Base-by-base conservation (phyloP, 2,888 invertebrate species). In the Pammene fasciana region DNA sequence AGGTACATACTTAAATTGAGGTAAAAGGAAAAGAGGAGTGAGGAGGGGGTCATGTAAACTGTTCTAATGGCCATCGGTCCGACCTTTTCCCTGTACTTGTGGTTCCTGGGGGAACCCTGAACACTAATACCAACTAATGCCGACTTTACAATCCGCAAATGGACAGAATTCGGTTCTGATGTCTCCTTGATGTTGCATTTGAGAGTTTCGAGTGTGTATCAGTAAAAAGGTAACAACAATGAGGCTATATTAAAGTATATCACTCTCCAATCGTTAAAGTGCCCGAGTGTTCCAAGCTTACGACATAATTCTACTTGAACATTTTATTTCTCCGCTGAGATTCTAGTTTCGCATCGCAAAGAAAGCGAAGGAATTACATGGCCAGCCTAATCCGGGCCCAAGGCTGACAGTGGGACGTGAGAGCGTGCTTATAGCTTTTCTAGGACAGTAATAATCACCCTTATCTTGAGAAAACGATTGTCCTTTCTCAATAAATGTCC, bases 381-480 rank as follows among this genome's bases (percentile, higher is more conserved):
- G 59, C 50, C 11, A 18, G 34, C 55, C 46, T 65, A 48, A 65
- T 65, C 36, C 48, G 16, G 34, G 45, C 16, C 14, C 45, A 55
- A 55, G 54, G 43, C 16, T 56, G 18, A 26, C n/a, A 18, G 16
- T 65, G 9, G 46, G 36, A 36, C 60, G 60, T 54, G 60, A 59
- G 52, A 67, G 54, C 60, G 43, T 18, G 45, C 59, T 26, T 43
- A 34, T 45, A 67, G 38, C 46, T 61, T 61, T 61, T 61, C 61
- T 67, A 54, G 55, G 55, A 67, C 67, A 60, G 61, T 55, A 67
- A 60, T 46, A 59, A 61, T 55, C 46, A 45, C 54, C 38, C 61
- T 61, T 67, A 57, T 54, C 48, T 43, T 3, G 54, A 10, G 16
- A 50, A 59, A 57, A 14, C 57, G 41, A 41, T 65, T 66, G 57